phyloP scores from a whole-genome alignment of 2,888 invertebrate genomes.

The Cephalotes varians region DNA sequence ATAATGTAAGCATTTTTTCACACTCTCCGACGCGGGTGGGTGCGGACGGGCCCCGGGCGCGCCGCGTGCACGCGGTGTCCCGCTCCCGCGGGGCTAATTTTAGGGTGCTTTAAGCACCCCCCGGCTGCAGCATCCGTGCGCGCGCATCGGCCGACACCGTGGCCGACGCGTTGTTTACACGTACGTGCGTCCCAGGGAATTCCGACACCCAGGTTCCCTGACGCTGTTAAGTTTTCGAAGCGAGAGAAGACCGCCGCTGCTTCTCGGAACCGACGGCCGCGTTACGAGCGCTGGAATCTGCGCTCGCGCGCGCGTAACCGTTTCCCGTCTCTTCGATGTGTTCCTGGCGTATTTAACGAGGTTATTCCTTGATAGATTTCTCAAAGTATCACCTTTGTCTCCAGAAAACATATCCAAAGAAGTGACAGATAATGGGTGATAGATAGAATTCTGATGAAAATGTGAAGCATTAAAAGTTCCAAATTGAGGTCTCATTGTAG shows the following conservation, averaged over 20 bases:
- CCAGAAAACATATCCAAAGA: neutral
- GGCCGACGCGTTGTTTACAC: conserved; percentile 74
- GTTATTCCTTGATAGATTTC: neutral
- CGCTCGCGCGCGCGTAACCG: too few relatives aligned
- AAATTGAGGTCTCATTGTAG: neutral
- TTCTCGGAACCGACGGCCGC: conserved; percentile 63
- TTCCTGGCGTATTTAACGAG: conserved; percentile 10
- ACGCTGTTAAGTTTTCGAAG: conserved; percentile 66
- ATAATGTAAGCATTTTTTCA: conserved; percentile 86
- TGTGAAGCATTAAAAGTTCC: neutral
- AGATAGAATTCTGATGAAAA: neutral
- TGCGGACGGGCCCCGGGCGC: conserved; percentile 66
- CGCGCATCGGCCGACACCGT: conserved; percentile 74
- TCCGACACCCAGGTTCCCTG: conserved; percentile 68
- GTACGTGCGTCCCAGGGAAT: conserved; percentile 70
- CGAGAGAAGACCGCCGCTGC: conserved; percentile 24
- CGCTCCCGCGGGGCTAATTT: conserved; percentile 83
- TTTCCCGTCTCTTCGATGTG: conserved; percentile 25
- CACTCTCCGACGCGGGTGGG: conserved; percentile 79
- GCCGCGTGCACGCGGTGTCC: conserved; percentile 67
- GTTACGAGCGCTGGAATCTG: conserved; percentile 28
- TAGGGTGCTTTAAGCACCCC: conserved; percentile 84
- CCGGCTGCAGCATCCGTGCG: conserved; percentile 44
- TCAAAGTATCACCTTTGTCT: neutral
- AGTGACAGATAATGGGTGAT: neutral